A percentile compares a stretch with the other conserved stretches of the same genome.
Evolutionary conservation across 2,888 invertebrate species (phyloP).

Genomic region (Drymonia ruficornis): DNA sequence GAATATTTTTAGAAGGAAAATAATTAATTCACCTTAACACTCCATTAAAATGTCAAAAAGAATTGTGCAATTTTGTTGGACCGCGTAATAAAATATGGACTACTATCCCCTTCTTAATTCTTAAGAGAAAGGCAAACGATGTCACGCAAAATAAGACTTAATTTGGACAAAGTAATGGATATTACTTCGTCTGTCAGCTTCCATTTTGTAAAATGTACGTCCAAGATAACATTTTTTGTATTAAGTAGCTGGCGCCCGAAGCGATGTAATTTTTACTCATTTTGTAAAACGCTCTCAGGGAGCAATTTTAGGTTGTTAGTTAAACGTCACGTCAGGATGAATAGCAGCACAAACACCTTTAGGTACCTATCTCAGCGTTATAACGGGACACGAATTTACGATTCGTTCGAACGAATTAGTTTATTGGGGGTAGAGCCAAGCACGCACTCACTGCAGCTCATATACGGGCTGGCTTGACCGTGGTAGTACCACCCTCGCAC

Average conservation of each 20-base stretch:
- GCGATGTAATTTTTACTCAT: slow-evolving; percentile 46
- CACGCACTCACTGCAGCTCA: too few species aligned
- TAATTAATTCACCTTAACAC: slow-evolving; percentile 18
- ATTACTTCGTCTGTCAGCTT: slow-evolving; percentile 50
- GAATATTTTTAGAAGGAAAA: not conserved
- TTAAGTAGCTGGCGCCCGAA: slow-evolving; percentile 39
- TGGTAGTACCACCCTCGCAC: too few species aligned
- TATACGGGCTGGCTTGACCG: too few species aligned
- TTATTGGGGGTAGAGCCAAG: too few species aligned
- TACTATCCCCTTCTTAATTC: slow-evolving; percentile 58
- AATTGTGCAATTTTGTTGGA: slow-evolving; percentile 57
- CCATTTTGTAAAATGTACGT: slow-evolving; percentile 52
- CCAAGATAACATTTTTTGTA: slow-evolving; percentile 49
- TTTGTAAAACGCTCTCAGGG: slow-evolving; percentile 31
- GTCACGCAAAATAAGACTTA: slow-evolving; percentile 76
- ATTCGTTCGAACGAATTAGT: too few species aligned
- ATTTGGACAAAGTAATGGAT: slow-evolving; percentile 71
- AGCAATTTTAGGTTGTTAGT: slow-evolving; percentile 21
- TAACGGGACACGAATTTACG: too few species aligned
- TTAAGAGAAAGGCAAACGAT: slow-evolving; percentile 65
- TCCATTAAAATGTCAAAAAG: slow-evolving; percentile 29
- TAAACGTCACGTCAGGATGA: not conserved
- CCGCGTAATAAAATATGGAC: slow-evolving; percentile 51
- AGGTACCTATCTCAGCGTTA: too few species aligned
- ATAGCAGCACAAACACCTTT: too few species aligned